Base-by-base conservation (phyloP, 2,888 invertebrate genomes). In the Craniophora ligustri region DNA sequence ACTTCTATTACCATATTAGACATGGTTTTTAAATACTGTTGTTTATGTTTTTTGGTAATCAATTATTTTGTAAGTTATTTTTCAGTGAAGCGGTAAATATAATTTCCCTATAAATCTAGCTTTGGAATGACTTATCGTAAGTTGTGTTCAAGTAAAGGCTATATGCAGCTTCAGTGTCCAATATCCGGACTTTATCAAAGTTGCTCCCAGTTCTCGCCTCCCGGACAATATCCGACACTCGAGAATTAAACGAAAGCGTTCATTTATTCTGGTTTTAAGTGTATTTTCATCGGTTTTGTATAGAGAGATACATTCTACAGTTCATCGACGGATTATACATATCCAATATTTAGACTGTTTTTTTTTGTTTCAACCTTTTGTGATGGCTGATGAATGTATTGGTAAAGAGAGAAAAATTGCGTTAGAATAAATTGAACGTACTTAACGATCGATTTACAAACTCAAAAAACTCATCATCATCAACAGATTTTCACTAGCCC, bases 141-240 rank as follows among this genome's bases (percentile, higher is more conserved):
- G 31, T 39, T 38, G 34, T 39, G 28, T n/a, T 31, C 38, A 39
- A 61, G 32, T 51, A 28, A 26, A 7, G 34, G 67, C 34, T 42
- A 44, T 39, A 67, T 41, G 35, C 56, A 39, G 39, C 28, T 38
- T 23, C 34, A 56, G 63, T 56, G 55, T 56, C 49, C 49, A 67
- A 65, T 65, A 65, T 62, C 63, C 63, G 40, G 38, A 28, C 35
- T 47, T 49, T 50, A 62, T 50, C 39, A 56, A 67, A 56, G 63
- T 62, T 67, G 40, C 28, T 50, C 46, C 19, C 19, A 55, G 39
- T 49, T 23, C 53, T 53, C 47, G 61, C 3, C 39, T 60, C 36
- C 46, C 23, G 23, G 23, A 64, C 54, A 64, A 48, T 64, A 67
- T 67, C 62, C 47, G 54, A 53, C 54, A 67, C 47, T 67, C 15